A percentile compares a stretch with the other conserved stretches of the same genome.
Evolutionary conservation across 2,888 invertebrate species (phyloP).

Genomic region (Stratiomys singularior): DNA sequence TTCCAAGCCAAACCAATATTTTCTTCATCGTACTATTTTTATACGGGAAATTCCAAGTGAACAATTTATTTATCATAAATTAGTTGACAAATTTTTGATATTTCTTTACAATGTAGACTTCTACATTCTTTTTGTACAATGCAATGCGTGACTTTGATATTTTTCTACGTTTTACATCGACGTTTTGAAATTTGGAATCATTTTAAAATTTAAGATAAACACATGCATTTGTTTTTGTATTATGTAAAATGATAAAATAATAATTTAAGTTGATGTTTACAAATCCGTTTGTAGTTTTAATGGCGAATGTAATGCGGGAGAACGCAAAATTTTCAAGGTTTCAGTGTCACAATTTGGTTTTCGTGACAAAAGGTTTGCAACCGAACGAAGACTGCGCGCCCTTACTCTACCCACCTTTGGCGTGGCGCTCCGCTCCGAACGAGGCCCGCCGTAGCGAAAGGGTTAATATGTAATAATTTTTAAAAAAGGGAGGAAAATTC

Average conservation of each 20-base stretch:
- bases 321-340: no score
- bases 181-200: conserved; percentile 9
- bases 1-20: background rate
- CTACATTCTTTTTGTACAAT: conserved; percentile 11
- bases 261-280: conserved; percentile 34
- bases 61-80: background rate
- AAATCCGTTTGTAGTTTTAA: background rate
- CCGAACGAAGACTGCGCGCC: no score
- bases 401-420: no score
- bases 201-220: conserved; percentile 29
- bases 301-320: no score
- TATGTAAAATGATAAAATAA: conserved; percentile 32
- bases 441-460: no score
- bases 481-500: no score
- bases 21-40: conserved; percentile 12
- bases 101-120: conserved; percentile 28
- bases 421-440: no score
- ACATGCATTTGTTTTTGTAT: conserved; percentile 30
- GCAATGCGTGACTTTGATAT: conserved; percentile 12
- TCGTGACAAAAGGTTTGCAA: no score
- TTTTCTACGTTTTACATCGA: conserved; percentile 37
- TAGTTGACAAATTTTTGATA: conserved; percentile 32
- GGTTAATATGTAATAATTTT: no score
- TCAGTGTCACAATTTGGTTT: no score
- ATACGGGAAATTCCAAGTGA: conserved; percentile 19